These are phyloP conservation scores for Callionymus lyra DNA, from an alignment of 2,113 vertebrate genomes.

Conservation along the genomic window DNA sequence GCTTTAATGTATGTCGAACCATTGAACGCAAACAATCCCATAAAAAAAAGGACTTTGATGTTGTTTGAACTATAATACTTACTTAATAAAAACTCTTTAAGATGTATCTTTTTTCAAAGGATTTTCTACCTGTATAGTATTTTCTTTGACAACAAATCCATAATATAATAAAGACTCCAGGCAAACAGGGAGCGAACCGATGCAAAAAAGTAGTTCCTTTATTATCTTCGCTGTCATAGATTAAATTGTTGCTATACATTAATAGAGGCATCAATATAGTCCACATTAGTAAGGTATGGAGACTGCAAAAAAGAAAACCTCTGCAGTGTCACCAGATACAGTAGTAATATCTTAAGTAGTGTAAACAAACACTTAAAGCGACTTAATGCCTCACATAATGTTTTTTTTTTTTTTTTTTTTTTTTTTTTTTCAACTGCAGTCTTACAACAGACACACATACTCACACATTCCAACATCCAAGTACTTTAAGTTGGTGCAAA, in stretches of 20 bases:
- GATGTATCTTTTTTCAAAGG: too few relatives aligned
- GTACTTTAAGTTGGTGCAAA: slow-evolving; percentile 43
- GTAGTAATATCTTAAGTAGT: slow-evolving; percentile 40
- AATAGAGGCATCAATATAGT: slow-evolving; percentile 11
- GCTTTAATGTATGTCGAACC: too few relatives aligned
- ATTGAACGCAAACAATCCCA: too few relatives aligned
- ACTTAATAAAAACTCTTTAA: too few relatives aligned
- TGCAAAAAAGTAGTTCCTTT: slow-evolving; percentile 63
- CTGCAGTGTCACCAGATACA: slow-evolving; percentile 41
- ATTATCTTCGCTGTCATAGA: slow-evolving; percentile 55
- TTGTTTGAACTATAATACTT: too few relatives aligned
- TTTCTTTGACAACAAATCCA: too few relatives aligned
- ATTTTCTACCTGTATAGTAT: too few relatives aligned
- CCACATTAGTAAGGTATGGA: slow-evolving; percentile 42
- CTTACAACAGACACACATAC: slow-evolving; percentile 36
- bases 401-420: slow-evolving; percentile 2
- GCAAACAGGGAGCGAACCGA: slow-evolving; percentile 28
- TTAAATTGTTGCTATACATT: slow-evolving; percentile 41
- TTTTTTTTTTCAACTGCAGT: slow-evolving; percentile 17
- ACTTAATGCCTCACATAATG: slow-evolving; percentile 48
- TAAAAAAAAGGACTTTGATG: too few relatives aligned
- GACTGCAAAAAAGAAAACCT: slow-evolving; percentile 24
- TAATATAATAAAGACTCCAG: neutral
- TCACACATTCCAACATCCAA: slow-evolving; percentile 24
- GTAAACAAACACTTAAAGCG: slow-evolving; percentile 30